Percentiles rank a stretch among this genome's conserved stretches.
Evolutionary conservation across 64 coral and sea anemone genomes (phyloP).

Genomic region (Montipora efflorescens): DNA sequence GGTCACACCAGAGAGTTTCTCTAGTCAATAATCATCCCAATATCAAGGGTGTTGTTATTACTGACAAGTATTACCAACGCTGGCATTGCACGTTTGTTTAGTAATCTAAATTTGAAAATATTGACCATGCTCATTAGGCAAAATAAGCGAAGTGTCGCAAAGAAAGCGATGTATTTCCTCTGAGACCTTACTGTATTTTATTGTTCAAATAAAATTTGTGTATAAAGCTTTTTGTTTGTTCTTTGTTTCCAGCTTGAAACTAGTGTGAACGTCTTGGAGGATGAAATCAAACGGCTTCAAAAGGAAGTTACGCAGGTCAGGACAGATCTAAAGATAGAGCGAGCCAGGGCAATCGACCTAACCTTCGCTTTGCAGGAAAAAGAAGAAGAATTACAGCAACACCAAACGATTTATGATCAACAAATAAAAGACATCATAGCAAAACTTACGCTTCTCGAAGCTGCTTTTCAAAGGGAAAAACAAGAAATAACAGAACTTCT

Average conservation of each 20-base stretch:
- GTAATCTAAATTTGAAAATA: too few relatives aligned
- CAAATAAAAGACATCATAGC: constrained; percentile 61
- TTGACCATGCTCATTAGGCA: too few relatives aligned
- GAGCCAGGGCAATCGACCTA: constrained; percentile 38
- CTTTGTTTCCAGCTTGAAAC: constrained; percentile 50
- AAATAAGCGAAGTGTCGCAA: too few relatives aligned
- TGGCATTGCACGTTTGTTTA: too few relatives aligned
- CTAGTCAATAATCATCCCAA: too few relatives aligned
- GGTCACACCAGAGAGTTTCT: too few relatives aligned
- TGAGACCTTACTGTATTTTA: too few relatives aligned
- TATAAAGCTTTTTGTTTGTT: neutral
- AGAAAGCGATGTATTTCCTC: too few relatives aligned
- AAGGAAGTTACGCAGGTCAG: constrained; percentile 44
- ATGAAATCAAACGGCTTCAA: constrained; percentile 57
- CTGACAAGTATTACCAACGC: too few relatives aligned
- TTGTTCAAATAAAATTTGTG: too few relatives aligned
- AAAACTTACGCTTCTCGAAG: constrained; percentile 35
- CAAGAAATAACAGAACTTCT: constrained; percentile 42
- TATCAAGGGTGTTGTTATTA: too few relatives aligned
- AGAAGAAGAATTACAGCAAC: constrained; percentile 27
- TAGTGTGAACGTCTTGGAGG: constrained; percentile 30
- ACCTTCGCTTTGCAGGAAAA: constrained; percentile 42
- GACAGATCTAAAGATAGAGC: constrained; percentile 58
- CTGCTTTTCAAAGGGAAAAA: constrained; percentile 63
- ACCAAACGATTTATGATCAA: constrained; percentile 40